These are phyloP conservation scores for Meandrusa payeni DNA, from an alignment of 2,888 invertebrate species.

Conservation along the genomic window DNA sequence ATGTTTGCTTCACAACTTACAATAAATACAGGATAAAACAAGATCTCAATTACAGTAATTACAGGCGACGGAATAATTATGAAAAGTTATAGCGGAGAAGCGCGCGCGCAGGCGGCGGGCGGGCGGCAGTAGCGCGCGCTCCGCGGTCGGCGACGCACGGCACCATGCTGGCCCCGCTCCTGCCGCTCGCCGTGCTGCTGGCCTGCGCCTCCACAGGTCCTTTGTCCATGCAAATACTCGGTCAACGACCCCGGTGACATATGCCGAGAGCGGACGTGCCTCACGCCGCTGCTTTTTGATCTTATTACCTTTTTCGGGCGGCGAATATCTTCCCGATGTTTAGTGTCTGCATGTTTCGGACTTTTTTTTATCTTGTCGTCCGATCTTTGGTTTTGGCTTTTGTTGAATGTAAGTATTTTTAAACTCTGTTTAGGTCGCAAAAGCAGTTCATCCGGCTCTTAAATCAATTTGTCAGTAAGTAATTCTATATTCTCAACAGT, in stretches of 20 bases:
- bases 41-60: slow-evolving; percentile 37
- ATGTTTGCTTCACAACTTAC: too few species aligned
- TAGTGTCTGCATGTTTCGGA: background rate
- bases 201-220: slow-evolving; percentile 40
- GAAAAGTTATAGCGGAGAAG: slow-evolving; percentile 7
- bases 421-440: background rate
- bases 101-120: slow-evolving; percentile 24
- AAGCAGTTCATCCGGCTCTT: too few species aligned
- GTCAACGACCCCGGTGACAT: slow-evolving; percentile 68
- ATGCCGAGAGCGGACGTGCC: slow-evolving; percentile 47
- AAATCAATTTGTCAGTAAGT: too few species aligned
- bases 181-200: slow-evolving; percentile 38
- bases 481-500: background rate
- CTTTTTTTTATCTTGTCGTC: background rate
- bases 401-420: slow-evolving; percentile 8
- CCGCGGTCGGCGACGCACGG: slow-evolving; percentile 28
- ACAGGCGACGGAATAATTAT: slow-evolving; percentile 5
- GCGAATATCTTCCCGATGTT: slow-evolving; percentile 5
- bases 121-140: slow-evolving; percentile 26
- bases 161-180: slow-evolving; percentile 30
- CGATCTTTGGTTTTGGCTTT: background rate
- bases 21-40: too few species aligned
- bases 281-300: slow-evolving; percentile 32
- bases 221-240: slow-evolving; percentile 53
- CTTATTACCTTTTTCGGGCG: slow-evolving; percentile 30